Conservation (phyloP, 2,797 vertebrate species). For the Typhlichthys eigenmanni region DNA sequence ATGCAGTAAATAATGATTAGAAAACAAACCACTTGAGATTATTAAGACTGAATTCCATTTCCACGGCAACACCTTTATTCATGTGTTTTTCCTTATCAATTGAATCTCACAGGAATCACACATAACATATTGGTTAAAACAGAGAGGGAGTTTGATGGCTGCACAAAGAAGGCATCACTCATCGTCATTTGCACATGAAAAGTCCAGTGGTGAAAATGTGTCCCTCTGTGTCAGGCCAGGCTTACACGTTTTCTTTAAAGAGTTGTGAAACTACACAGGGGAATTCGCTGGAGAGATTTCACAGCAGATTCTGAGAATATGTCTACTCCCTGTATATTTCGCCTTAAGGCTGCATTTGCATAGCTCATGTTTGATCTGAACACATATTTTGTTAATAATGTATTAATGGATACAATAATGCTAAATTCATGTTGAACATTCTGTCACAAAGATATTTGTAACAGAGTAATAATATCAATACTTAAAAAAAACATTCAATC, state of each 20-base stretch:
- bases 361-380: conserved; percentile 60
- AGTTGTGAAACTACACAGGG: conserved; percentile 36
- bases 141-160: conserved; percentile 27
- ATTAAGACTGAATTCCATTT: conserved; percentile 29
- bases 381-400: conserved; percentile 45
- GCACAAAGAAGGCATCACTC: conserved; percentile 51
- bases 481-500: conserved; percentile 60
- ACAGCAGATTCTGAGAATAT: conserved; percentile 48
- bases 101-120: conserved; percentile 49
- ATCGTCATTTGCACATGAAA: conserved; percentile 55
- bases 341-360: conserved; percentile 51
- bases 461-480: conserved; percentile 54
- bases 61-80: conserved; percentile 24
- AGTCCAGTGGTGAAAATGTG: conserved; percentile 47
- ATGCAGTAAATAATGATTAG: too few relatives aligned
- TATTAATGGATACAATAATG: conserved; percentile 54
- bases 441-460: conserved; percentile 53
- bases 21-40: not conserved
- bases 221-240: conserved; percentile 42
- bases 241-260: conserved; percentile 46
- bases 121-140: conserved; percentile 51
- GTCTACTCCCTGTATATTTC: conserved; percentile 39
- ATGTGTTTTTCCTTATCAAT: conserved; percentile 58
- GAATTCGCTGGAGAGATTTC: conserved; percentile 25
- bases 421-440: conserved; percentile 54